Evolutionary conservation across 2,888 invertebrate genomes (phyloP).

Genomic region (Nemoura dubitans): DNA sequence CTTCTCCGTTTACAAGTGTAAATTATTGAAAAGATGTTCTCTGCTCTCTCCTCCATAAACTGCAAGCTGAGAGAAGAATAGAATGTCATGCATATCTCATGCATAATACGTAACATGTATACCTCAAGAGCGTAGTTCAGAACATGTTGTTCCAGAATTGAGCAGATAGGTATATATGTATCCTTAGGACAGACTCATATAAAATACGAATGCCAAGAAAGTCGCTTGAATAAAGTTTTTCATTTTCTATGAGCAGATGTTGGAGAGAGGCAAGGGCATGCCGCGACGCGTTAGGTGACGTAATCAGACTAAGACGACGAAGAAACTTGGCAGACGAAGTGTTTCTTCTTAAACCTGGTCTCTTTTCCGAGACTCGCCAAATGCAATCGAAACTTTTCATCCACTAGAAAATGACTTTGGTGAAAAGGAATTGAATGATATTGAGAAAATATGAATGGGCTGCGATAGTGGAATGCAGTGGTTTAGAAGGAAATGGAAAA

Average conservation of each 20-base stretch:
- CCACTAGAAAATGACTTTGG: background rate
- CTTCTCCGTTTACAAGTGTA: constrained; percentile 7
- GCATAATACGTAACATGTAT: background rate
- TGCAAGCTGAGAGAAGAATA: background rate
- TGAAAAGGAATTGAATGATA: constrained; percentile 12
- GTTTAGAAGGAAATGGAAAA: background rate
- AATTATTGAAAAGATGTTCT: constrained; percentile 12
- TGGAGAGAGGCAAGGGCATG: background rate
- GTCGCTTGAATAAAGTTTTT: background rate
- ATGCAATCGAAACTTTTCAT: background rate
- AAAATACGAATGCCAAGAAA: background rate
- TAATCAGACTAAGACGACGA: background rate
- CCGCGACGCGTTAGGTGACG: background rate
- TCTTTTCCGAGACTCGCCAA: background rate
- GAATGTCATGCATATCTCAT: constrained; percentile 7
- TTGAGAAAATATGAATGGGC: constrained; percentile 9
- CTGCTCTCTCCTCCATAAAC: background rate
- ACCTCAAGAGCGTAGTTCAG: background rate
- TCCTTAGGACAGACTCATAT: background rate
- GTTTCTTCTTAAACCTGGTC: background rate
- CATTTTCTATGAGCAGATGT: constrained; percentile 12
- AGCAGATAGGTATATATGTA: background rate
- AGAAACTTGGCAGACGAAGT: background rate
- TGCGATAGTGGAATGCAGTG: background rate
- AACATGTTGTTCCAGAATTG: background rate